Conservation (phyloP, 1,140 invertebrate species). For the Drosophila virilis region DNA sequence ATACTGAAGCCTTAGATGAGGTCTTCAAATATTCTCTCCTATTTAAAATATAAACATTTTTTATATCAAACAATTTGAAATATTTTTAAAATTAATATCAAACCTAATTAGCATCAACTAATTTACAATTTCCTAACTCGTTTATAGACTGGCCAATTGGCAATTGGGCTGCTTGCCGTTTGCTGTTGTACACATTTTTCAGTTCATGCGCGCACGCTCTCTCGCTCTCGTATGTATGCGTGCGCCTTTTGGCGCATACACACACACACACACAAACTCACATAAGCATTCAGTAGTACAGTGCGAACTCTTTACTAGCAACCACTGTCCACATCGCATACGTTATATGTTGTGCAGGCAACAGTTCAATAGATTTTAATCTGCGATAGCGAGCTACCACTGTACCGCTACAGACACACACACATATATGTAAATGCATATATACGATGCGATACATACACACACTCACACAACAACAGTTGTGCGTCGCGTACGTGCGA, state of each 20-base stretch:
- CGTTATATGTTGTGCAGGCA: neutral
- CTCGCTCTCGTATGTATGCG: constrained; percentile 30
- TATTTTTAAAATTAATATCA: neutral
- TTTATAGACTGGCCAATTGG: constrained; percentile 25
- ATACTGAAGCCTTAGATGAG: no score
- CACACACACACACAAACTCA: constrained; percentile 15
- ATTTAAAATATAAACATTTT: no score
- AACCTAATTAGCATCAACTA: no score
- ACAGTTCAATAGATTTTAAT: neutral
- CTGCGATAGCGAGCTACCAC: constrained; percentile 11
- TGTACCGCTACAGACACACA: constrained; percentile 16
- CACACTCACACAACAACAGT: constrained; percentile 39
- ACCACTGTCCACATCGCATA: neutral
- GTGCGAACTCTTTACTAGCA: constrained; percentile 13
- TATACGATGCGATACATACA: constrained; percentile 39
- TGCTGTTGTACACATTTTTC: constrained; percentile 55
- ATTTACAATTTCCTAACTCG: no score
- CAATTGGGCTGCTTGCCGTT: constrained; percentile 29
- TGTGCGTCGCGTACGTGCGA: constrained; percentile 59
- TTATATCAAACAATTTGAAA: no score
- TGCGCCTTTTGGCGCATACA: constrained; percentile 30
- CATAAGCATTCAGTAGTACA: constrained; percentile 21
- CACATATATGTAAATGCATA: constrained; percentile 8
- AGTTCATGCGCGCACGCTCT: constrained; percentile 51
- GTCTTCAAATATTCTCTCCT: no score